A percentile compares a stretch with the other conserved stretches of the same genome.
These are phyloP conservation scores for Megaptera novaeangliae DNA, from an alignment of 2,113 vertebrate genomes.

Conservation along the genomic window DNA sequence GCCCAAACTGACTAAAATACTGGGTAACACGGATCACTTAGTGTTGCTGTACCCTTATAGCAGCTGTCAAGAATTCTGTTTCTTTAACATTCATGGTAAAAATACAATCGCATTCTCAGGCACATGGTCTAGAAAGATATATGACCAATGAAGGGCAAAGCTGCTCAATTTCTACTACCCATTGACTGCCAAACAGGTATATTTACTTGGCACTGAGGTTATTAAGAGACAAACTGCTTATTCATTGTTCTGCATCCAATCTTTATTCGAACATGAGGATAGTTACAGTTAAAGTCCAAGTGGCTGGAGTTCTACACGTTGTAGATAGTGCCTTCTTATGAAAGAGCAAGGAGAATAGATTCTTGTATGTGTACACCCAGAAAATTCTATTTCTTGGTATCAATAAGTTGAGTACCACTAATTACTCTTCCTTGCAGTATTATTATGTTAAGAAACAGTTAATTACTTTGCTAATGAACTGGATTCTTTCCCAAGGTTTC, in stretches of 20 bases:
- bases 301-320: not conserved
- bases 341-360: not conserved
- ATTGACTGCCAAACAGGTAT: not conserved
- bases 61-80: not conserved
- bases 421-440: slow-evolving; percentile 51
- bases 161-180: not conserved
- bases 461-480: slow-evolving; percentile 62
- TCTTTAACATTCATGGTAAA: not conserved
- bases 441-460: slow-evolving; percentile 54
- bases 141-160: not conserved
- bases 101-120: not conserved
- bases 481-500: not conserved
- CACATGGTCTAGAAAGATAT: not conserved
- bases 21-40: not conserved
- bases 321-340: not conserved
- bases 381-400: not conserved
- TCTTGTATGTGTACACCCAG: not conserved
- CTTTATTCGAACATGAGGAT: not conserved
- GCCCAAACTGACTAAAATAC: not conserved
- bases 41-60: not conserved
- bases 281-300: not conserved
- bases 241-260: not conserved
- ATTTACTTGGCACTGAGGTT: not conserved
- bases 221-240: not conserved
- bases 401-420: slow-evolving; percentile 4